Evolutionary conservation across 2,888 invertebrate species (phyloP).

Genomic region (Bellardia pandia): DNA sequence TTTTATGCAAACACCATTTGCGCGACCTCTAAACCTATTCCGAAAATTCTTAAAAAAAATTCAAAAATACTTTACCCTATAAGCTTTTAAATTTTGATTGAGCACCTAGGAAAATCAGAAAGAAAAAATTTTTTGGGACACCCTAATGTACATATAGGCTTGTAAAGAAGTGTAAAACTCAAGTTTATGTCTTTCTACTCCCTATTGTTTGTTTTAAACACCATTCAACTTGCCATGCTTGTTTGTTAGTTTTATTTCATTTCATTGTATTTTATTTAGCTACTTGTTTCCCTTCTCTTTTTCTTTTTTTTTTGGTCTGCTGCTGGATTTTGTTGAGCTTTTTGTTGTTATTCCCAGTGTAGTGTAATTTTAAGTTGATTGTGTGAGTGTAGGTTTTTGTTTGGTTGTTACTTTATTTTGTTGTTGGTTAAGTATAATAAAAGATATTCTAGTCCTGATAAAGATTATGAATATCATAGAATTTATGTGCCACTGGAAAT

Average conservation of each 20-base stretch:
- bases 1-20: too few species aligned
- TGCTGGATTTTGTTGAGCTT: background rate
- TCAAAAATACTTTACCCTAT: too few species aligned
- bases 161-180: background rate
- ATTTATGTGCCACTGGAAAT: conserved; percentile 68
- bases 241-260: conserved; percentile 27
- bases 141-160: too few species aligned
- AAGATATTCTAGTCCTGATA: conserved; percentile 60
- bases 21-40: too few species aligned
- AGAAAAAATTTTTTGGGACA: too few species aligned
- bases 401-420: conserved; percentile 11
- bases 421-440: conserved; percentile 58
- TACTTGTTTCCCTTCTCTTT: background rate
- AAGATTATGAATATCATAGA: conserved; percentile 66
- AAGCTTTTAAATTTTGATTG: too few species aligned
- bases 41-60: too few species aligned
- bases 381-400: background rate
- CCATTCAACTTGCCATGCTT: conserved; percentile 20
- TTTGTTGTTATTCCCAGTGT: background rate
- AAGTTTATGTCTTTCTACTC: conserved; percentile 3
- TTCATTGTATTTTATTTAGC: background rate
- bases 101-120: too few species aligned
- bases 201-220: conserved; percentile 32
- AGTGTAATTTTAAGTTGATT: background rate
- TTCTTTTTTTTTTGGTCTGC: too few species aligned